Conservation (phyloP, 2,888 invertebrate species). For the Sericinus montela region DNA sequence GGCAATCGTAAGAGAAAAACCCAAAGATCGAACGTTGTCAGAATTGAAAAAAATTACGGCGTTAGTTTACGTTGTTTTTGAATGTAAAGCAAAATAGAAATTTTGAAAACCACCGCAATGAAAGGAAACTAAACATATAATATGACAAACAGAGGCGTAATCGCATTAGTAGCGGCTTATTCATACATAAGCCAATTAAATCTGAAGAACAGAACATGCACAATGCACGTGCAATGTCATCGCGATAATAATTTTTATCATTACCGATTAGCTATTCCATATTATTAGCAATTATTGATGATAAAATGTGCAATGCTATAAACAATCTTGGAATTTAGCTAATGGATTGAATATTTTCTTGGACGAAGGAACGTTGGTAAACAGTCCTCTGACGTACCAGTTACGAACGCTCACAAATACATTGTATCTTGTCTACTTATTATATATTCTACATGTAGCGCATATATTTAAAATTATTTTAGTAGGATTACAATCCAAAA, state of each 20-base stretch:
- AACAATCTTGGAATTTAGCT: background rate
- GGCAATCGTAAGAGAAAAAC: too few relatives aligned
- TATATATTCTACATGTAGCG: too few relatives aligned
- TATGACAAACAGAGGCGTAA: conserved; percentile 12
- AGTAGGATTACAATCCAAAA: too few relatives aligned
- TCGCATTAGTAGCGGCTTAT: conserved; percentile 14
- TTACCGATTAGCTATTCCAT: background rate
- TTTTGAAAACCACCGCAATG: background rate
- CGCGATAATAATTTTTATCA: conserved; percentile 15
- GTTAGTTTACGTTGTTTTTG: too few relatives aligned
- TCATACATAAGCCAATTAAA: conserved; percentile 21
- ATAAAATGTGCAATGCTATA: conserved; percentile 1
- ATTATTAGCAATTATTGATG: conserved; percentile 11
- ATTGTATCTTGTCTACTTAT: too few relatives aligned
- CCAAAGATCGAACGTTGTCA: too few relatives aligned
- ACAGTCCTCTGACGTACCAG: too few relatives aligned
- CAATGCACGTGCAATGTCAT: conserved; percentile 16
- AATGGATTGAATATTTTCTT: background rate
- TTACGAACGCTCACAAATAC: too few relatives aligned
- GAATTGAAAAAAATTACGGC: too few relatives aligned
- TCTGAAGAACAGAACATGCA: conserved; percentile 18
- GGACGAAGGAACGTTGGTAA: too few relatives aligned
- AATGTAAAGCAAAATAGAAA: too few relatives aligned
- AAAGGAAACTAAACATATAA: conserved; percentile 8
- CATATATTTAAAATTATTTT: too few relatives aligned